Evolutionary conservation across 2,888 invertebrate species (phyloP), one percentile per base, ranked within the genome.

Genomic region (Eupithecia vulgata): DNA sequence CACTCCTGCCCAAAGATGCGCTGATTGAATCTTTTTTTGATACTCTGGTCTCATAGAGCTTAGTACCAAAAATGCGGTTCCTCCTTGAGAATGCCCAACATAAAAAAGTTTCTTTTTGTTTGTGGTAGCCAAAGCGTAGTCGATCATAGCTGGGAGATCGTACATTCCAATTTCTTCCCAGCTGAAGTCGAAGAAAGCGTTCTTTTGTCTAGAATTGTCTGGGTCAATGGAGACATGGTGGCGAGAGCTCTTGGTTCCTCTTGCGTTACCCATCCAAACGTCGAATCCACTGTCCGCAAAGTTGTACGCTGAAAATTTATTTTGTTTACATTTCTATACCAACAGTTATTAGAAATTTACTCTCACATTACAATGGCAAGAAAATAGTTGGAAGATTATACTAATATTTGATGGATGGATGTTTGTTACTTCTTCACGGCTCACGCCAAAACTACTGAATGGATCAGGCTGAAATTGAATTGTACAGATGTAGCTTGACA

Each of bases 191-290:
- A 91, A 93, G 81, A 93, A 94, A 0, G 77, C 37, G 0, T 57
- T 65, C 67, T 83, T 88, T 7, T 90, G 78, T 10, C 34, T 62
- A 0, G 70, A 66, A 42, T 82, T 69, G 52, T 93, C 87, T 6
- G 92, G 91, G 76, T 91, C 78, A 1, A 92, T 75, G 2, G 79
- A 79, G 10, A 81, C 68, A 82, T 98, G 97, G 1, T 88, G 91
- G 40, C 95, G 94, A 1, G 96, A 96, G 87, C 97, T 96, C 0
- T 93, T 95, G 85, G 97, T 97, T 4, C 98, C 98, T 72, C 98
- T 93, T 15, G 96, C 95, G 87, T 98, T 98, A 0, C 97, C 97
- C 84, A 98, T 84, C 98, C 98, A 98, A 0, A 97, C 96, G 82
- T 97, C 97, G 80, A 95, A 97, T 0, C 96, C 96, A 30, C 91